Conservation (phyloP, 2,113 vertebrate species). For the Condylura cristata region DNA sequence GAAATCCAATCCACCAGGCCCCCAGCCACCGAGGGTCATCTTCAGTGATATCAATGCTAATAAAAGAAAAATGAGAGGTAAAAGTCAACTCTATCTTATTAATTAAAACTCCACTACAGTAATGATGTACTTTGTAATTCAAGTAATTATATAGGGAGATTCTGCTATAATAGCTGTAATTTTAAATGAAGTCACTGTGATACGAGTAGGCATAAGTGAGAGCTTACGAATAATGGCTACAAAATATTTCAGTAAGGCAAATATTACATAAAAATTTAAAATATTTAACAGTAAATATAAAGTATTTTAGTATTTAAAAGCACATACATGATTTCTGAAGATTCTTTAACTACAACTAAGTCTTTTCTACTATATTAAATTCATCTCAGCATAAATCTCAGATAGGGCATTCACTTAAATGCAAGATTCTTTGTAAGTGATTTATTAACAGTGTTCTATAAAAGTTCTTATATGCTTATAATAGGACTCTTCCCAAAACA, state of each 20-base stretch:
- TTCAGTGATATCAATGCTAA: conserved; percentile 68
- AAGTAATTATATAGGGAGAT: not conserved
- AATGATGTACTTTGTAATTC: not conserved
- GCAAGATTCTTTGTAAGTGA: not conserved
- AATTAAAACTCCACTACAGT: not conserved
- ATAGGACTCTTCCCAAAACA: not conserved
- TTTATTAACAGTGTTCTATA: not conserved
- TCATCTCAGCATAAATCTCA: not conserved
- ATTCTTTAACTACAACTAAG: not conserved
- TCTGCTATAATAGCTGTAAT: not conserved
- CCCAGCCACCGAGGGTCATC: conserved; percentile 89
- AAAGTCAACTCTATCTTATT: not conserved
- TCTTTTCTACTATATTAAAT: not conserved
- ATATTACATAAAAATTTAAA: not conserved
- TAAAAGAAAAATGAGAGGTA: conserved; percentile 51
- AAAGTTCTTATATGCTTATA: not conserved
- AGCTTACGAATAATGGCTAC: not conserved
- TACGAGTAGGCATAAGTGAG: not conserved
- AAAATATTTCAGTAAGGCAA: conserved; percentile 19
- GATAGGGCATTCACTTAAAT: not conserved
- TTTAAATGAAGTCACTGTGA: not conserved
- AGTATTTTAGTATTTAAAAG: conserved; percentile 9
- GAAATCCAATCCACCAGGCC: conserved; percentile 91
- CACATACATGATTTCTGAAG: not conserved
- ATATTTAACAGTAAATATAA: conserved; percentile 23